These are phyloP conservation scores for Fratercula arctica DNA, from an alignment of 2,797 vertebrate species.

Conservation along the genomic window DNA sequence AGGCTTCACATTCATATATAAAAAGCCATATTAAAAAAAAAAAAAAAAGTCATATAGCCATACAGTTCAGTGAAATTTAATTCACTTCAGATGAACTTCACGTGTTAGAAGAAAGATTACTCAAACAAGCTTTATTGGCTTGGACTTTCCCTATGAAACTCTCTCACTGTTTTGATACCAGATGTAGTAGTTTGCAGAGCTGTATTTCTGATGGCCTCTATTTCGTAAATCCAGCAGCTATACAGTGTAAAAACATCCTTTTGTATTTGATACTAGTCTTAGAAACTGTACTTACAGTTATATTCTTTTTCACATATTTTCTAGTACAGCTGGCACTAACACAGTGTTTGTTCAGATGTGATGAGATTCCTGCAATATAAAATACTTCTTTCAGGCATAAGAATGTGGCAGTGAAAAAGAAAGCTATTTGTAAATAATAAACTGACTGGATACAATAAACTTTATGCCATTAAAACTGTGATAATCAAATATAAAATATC, in stretches of 20 bases:
- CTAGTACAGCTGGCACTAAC: not conserved
- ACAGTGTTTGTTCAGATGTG: not conserved
- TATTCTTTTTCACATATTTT: not conserved
- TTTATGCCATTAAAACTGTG: not conserved
- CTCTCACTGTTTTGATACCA: not conserved
- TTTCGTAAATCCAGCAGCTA: not conserved
- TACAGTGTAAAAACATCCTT: not conserved
- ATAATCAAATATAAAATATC: not conserved
- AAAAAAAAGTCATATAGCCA: not conserved
- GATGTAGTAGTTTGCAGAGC: not conserved
- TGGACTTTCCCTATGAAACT: not conserved
- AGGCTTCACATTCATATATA: not conserved
- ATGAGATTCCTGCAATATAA: not conserved
- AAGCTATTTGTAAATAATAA: not conserved
- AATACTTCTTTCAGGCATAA: not conserved
- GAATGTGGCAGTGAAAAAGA: not conserved
- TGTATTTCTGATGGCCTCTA: not conserved
- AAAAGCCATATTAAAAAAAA: not conserved
- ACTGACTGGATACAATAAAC: not conserved
- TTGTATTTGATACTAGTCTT: not conserved
- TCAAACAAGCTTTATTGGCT: not conserved
- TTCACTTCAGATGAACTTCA: not conserved
- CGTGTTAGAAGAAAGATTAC: not conserved
- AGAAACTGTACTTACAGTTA: not conserved
- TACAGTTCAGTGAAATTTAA: not conserved